Percentiles rank a stretch among this genome's conserved stretches.
Evolutionary conservation across 2,797 vertebrate genomes (phyloP).

Genomic region (Danio albolineatus): DNA sequence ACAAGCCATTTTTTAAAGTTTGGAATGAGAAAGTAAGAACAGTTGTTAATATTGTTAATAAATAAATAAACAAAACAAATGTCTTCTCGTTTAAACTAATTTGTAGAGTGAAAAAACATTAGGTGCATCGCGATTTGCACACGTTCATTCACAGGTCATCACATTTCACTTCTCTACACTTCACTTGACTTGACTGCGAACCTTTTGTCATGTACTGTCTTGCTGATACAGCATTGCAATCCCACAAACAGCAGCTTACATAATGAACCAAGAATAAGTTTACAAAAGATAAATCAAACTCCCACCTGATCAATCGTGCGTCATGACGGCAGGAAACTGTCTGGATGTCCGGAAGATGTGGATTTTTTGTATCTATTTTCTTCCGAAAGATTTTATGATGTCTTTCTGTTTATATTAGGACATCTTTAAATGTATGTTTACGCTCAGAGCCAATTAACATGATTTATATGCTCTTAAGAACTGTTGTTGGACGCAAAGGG

Average conservation of each 20-base stretch:
- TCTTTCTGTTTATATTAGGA: neutral
- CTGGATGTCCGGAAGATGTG: conserved; percentile 8
- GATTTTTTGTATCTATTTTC: neutral
- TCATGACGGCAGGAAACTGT: conserved; percentile 43
- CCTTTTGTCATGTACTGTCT: neutral
- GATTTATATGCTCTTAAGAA: neutral
- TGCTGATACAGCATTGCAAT: too few species aligned
- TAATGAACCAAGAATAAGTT: neutral
- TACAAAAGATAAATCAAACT: neutral
- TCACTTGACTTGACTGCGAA: too few species aligned
- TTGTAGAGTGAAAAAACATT: neutral
- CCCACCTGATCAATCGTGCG: conserved; percentile 40
- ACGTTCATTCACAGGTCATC: neutral
- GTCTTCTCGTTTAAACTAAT: neutral
- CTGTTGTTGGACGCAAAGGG: neutral
- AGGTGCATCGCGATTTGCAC: neutral
- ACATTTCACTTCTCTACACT: neutral
- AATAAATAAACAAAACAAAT: too few species aligned
- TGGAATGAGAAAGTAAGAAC: neutral
- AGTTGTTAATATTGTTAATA: too few species aligned
- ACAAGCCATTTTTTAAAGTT: neutral
- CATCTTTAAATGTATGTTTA: neutral
- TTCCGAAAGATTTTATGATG: neutral
- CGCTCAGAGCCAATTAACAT: neutral
- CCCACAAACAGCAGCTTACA: neutral